Conservation (phyloP, 2,888 invertebrate species). For the Pristionchus mayeri region DNA sequence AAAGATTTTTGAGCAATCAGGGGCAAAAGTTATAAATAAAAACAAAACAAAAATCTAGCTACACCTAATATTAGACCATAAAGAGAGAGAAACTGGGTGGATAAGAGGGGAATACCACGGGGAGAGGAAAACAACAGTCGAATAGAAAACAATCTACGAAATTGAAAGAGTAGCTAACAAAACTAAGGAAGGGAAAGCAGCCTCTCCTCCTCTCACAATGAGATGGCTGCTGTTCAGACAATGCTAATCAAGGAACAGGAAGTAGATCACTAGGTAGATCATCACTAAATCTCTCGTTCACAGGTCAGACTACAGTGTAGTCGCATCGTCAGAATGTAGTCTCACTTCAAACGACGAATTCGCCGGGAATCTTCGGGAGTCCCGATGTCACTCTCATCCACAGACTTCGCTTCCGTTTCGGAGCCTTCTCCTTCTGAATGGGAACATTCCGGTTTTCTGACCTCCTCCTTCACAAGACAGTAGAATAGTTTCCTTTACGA, state of each 20-base stretch:
- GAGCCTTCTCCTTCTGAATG: constrained; percentile 30
- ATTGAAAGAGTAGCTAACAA: constrained; percentile 15
- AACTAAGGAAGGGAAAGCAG: neutral
- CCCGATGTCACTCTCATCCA: constrained; percentile 48
- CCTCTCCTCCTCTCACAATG: constrained; percentile 28
- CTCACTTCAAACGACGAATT: constrained; percentile 40
- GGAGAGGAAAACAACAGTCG: neutral
- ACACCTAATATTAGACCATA: constrained; percentile 37
- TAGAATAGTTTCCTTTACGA: too few relatives aligned
- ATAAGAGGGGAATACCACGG: neutral
- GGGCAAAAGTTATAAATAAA: constrained; percentile 24
- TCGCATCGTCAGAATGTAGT: neutral
- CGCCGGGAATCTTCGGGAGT: constrained; percentile 44
- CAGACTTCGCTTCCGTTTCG: constrained; percentile 26
- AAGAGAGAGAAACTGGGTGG: neutral
- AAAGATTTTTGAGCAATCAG: constrained; percentile 31
- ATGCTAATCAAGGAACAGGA: neutral
- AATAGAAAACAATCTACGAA: constrained; percentile 26
- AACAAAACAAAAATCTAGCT: constrained; percentile 25
- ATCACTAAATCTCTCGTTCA: neutral
- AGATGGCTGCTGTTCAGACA: neutral
- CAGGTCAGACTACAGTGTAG: constrained; percentile 35
- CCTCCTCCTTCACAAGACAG: too few relatives aligned
- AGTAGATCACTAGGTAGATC: constrained; percentile 3
- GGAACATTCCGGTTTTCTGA: neutral